Evolutionary conservation across 2,113 vertebrate species (phyloP), one percentile per base, ranked within the genome.

Genomic region (Datnioides undecimradiatus): DNA sequence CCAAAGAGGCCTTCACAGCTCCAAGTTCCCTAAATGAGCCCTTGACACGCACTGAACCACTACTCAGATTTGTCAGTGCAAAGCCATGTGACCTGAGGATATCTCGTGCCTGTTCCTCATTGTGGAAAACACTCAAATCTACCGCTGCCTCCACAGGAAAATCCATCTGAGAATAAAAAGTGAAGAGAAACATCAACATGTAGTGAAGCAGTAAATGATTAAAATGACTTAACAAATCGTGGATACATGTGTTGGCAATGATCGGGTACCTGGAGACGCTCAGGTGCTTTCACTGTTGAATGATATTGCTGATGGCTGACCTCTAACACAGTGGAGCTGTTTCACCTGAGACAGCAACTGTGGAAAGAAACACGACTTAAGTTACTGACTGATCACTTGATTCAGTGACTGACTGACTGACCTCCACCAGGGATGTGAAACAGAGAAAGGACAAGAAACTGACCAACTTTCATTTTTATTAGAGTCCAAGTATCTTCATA

Each of bases 1-100:
- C 69, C 49, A 94, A 74, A 8, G 25, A 25, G 13, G 5, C 54
- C 40, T 82, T 87, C 1, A 77, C 69, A 1, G 55, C 73, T 49
- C 60, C 78, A 43, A 95, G 90, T 5, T 77, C 25, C 23, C 59
- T 33, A 76, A 95, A 94, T 3, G 76, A 77, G 0, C 95, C 95
- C 29, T 69, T 23, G 14, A 95, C 68, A 4, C 13, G 51, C 6
- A 92, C 25, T 29, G 2, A 43, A 6, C 29, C 34, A 8, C n/a
- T 0, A 1, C 2, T 2, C 13, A 25, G 16, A 21, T 73, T 5
- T 10, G 4, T 3, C 40, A 90, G 0, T 5, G 6, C 0, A 6
- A 95, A 89, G 29, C 25, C 71, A 17, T 93, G 62, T 0, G 0
- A 64, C 3, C 0, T 0, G 54, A 95, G 76, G 55, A 93, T 51